A percentile compares a stretch with the other conserved stretches of the same genome.
Conservation (phyloP, 2,888 invertebrate genomes). For the Tryphoninae sp. region DNA sequence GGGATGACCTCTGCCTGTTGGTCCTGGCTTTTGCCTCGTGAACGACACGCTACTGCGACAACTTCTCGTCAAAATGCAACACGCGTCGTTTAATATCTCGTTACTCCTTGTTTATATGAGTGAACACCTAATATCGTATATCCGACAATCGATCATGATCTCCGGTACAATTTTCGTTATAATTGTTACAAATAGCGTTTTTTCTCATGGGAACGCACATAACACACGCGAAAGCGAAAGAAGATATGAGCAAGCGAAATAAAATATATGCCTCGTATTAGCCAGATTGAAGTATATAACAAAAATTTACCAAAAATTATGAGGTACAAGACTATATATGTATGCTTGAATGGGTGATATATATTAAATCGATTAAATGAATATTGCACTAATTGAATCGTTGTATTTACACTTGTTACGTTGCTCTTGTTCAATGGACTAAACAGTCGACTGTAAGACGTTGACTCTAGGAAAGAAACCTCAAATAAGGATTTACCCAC, state of each 20-base stretch:
- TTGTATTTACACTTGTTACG: conserved; percentile 16
- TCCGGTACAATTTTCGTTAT: conserved; percentile 47
- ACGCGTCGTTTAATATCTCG: conserved; percentile 34
- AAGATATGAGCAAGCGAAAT: conserved; percentile 48
- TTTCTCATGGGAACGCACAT: background rate
- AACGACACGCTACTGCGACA: background rate
- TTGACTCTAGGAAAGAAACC: no score
- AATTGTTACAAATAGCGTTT: conserved; percentile 45
- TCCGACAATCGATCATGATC: conserved; percentile 40
- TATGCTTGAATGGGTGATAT: conserved; percentile 75
- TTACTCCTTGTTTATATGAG: conserved; percentile 14
- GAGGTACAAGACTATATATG: conserved; percentile 71
- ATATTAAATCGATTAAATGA: conserved; percentile 71
- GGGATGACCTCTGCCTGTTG: background rate
- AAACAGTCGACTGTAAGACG: no score
- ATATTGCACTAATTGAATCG: conserved; percentile 65
- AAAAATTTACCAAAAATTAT: conserved; percentile 57
- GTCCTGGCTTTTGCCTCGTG: background rate
- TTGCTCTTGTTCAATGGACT: no score
- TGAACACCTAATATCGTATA: conserved; percentile 19
- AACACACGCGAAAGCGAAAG: conserved; percentile 32
- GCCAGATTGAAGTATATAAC: conserved; percentile 58
- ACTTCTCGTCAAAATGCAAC: background rate
- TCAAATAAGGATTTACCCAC: no score
- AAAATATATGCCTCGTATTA: conserved; percentile 60